A percentile compares a stretch with the other conserved stretches of the same genome.
Conservation (phyloP, 2,113 vertebrate genomes). For the Mobula hypostoma region DNA sequence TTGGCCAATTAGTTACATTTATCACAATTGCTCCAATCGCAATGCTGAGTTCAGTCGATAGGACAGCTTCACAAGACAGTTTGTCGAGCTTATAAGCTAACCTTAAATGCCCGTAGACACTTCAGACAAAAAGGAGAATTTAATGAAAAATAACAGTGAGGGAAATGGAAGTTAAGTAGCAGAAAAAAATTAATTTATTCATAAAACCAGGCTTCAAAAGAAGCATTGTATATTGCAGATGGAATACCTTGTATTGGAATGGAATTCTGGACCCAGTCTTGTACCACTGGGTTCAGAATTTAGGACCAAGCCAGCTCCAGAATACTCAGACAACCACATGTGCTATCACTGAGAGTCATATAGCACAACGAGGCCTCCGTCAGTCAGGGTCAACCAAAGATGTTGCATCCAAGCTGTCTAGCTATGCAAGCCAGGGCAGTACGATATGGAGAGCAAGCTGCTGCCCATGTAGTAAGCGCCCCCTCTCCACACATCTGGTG, state of each 20-base stretch:
- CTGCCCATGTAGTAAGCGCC: no score
- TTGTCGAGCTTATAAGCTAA: not conserved
- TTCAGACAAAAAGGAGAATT: not conserved
- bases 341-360: not conserved
- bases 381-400: no score
- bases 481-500: no score
- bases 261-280: not conserved
- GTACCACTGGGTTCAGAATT: not conserved
- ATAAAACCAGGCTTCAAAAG: not conserved
- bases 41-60: not conserved
- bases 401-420: no score
- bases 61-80: constrained; percentile 3
- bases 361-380: no score
- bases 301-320: no score
- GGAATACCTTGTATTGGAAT: no score
- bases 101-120: not conserved
- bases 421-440: no score
- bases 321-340: not conserved
- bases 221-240: not conserved
- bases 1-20: constrained; percentile 21
- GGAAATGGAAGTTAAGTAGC: not conserved
- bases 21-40: constrained; percentile 29
- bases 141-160: not conserved
- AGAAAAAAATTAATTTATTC: not conserved
- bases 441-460: no score